These are phyloP conservation scores for Drosophila meridionalis DNA, from an alignment of 2,888 invertebrate genomes.

Conservation along the genomic window DNA sequence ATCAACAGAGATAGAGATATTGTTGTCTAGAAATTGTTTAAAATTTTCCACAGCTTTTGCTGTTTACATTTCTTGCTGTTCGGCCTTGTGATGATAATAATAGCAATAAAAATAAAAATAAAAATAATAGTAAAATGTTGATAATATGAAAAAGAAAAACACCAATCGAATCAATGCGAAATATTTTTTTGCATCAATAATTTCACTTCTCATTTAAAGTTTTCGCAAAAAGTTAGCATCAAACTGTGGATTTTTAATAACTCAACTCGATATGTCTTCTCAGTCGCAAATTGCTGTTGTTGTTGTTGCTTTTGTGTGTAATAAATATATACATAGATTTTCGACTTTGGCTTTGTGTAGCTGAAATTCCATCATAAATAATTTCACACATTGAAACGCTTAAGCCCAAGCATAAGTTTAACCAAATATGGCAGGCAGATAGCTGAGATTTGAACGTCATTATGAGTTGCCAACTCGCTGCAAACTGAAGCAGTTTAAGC, in stretches of 20 bases:
- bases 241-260: conserved; percentile 62
- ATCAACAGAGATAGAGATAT: background rate
- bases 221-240: conserved; percentile 60
- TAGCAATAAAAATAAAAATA: conserved; percentile 20
- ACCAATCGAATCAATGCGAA: conserved; percentile 19
- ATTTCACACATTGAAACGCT: conserved; percentile 55
- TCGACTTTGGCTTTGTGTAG: conserved; percentile 25
- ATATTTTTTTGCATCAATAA: conserved; percentile 27
- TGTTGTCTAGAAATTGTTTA: conserved; percentile 20
- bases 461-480: background rate
- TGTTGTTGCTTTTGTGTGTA: background rate
- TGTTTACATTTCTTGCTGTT: conserved; percentile 34
- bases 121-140: conserved; percentile 21
- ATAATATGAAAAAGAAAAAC: conserved; percentile 36
- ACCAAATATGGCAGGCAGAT: conserved; percentile 43
- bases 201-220: conserved; percentile 38
- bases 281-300: conserved; percentile 13
- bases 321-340: conserved; percentile 10
- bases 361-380: conserved; percentile 66
- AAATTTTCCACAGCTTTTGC: conserved; percentile 54
- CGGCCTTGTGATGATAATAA: conserved; percentile 26
- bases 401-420: conserved; percentile 53
- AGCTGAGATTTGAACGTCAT: conserved; percentile 29
- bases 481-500: background rate
- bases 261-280: conserved; percentile 39